These are phyloP conservation scores for Ganaspis brasiliensis DNA, from an alignment of 2,888 invertebrate species.

Conservation along the genomic window DNA sequence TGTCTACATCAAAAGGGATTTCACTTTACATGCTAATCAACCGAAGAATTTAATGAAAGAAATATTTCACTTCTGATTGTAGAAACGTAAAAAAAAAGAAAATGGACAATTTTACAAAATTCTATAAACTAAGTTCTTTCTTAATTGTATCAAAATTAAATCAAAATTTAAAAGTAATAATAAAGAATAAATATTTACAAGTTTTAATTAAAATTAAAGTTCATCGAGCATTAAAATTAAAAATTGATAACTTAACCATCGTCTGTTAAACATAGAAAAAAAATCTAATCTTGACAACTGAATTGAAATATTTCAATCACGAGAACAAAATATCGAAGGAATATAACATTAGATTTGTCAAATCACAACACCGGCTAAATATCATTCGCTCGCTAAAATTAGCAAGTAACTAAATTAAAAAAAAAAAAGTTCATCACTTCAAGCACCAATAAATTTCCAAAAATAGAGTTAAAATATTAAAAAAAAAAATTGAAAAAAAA, in stretches of 20 bases:
- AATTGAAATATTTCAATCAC: slow-evolving; percentile 41
- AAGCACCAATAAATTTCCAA: slow-evolving; percentile 21
- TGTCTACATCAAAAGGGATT: neutral
- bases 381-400: slow-evolving; percentile 1
- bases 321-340: slow-evolving; percentile 26
- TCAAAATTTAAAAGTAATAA: neutral
- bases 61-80: slow-evolving; percentile 26
- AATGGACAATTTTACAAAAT: no score
- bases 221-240: slow-evolving; percentile 6
- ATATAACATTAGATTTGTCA: slow-evolving; percentile 1
- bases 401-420: neutral
- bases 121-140: no score
- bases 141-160: neutral
- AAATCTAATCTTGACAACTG: slow-evolving; percentile 13
- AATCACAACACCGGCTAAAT: slow-evolving; percentile 27
- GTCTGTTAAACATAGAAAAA: slow-evolving; percentile 12
- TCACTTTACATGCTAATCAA: no score
- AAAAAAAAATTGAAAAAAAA: slow-evolving; percentile 22
- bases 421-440: neutral
- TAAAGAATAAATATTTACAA: slow-evolving; percentile 26
- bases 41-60: no score
- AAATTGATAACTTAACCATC: slow-evolving; percentile 10
- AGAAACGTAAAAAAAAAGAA: neutral
- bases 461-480: slow-evolving; percentile 9
- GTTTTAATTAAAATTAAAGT: neutral